Base-by-base conservation (phyloP, 2,888 invertebrate genomes). In the Hypena proboscidalis region DNA sequence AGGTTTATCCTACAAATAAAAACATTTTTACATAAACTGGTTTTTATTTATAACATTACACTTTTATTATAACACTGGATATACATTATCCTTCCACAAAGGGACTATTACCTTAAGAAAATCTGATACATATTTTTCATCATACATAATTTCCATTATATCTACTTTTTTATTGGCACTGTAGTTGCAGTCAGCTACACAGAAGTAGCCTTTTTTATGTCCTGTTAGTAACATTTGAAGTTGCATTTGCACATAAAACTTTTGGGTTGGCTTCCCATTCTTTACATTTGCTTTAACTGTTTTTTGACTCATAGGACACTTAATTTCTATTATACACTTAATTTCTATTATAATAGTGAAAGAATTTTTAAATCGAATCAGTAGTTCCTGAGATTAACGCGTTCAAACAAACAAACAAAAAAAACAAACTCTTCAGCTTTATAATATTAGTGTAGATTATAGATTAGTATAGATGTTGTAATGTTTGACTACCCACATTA, bases 211-310 rank as follows among this genome's bases (percentile, higher is more conserved):
- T 13, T 34, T 51, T 35, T 60, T 32, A 0, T 27, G 10, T 7
- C 36, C 49, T 20, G 40, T 53, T 19, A 57, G 17, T n/a, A n/a
- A n/a, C n/a, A 4, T 41, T 56, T 66, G 66, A 0, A 60, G 0
- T 29, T 66, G 61, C 26, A 66, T 42, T 27, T 62, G 60, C 1
- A 32, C 56, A 49, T 33, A 41, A 36, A 8, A 63, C 14, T 63
- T 58, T 4, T 56, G 4, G 6, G 40, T 52, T 0, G 45, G 32
- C 36, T 54, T 22, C 0, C 50, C 54, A 56, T 58, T 47, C 8
- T 39, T 22, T 20, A 58, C 26, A 53, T 44, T 44, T 14, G 40
- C 40, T 13, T 13, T 15, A 3, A 13, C 25, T 1, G 41, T 44
- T 4, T 37, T 38, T 3, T 0, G 13, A 34, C 29, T 51, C 1